phyloP scores from a whole-genome alignment of 2,888 invertebrate genomes.

The Gastrophysa polygoni region DNA sequence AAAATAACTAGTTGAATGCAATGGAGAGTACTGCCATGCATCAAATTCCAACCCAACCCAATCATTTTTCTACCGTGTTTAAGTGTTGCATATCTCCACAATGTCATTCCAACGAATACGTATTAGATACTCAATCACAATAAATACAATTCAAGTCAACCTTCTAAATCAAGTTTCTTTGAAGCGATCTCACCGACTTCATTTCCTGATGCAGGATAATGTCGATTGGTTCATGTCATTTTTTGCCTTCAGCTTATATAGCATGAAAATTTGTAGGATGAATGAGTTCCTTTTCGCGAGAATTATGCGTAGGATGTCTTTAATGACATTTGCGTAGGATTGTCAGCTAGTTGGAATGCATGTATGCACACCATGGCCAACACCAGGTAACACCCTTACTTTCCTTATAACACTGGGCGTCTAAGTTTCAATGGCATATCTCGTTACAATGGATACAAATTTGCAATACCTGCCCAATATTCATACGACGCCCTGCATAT shows the following conservation, averaged over 20 bases:
- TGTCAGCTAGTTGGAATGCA: too few species aligned
- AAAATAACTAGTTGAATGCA: too few species aligned
- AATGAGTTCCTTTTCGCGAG: constrained; percentile 2
- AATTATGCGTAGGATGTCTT: neutral
- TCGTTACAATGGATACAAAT: too few species aligned
- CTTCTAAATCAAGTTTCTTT: constrained; percentile 1
- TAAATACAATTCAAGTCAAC: constrained; percentile 1
- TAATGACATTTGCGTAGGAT: neutral
- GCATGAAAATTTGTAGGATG: neutral
- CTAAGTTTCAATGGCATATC: too few species aligned
- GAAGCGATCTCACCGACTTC: neutral
- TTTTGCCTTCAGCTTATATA: neutral
- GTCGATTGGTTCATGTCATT: constrained; percentile 7
- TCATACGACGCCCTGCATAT: too few species aligned
- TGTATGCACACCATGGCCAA: too few species aligned
- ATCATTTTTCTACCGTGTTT: neutral
- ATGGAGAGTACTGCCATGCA: neutral
- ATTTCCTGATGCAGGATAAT: constrained; percentile 8
- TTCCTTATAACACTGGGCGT: too few species aligned
- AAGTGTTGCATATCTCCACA: neutral
- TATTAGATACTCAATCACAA: neutral
- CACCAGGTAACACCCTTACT: too few species aligned
- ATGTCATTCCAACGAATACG: neutral
- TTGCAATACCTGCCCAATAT: too few species aligned
- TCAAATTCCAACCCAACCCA: neutral